Percentiles rank a stretch among this genome's conserved stretches.
These are phyloP conservation scores for Passer montanus DNA, from an alignment of 2,113 vertebrate species.

Conservation along the genomic window DNA sequence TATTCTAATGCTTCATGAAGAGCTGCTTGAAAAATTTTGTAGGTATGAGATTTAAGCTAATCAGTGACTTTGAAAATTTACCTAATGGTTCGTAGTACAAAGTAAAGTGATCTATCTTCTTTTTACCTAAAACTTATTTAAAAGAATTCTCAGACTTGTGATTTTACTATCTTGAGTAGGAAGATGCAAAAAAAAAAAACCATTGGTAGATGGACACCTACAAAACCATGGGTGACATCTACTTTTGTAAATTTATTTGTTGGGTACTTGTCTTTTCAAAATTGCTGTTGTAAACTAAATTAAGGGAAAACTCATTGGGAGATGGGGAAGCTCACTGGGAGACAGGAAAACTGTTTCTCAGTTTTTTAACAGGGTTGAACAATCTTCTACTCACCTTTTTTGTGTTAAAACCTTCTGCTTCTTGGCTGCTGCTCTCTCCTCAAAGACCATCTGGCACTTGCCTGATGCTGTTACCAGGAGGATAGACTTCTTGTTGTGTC, in stretches of 20 bases:
- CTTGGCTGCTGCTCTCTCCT: neutral
- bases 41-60: neutral
- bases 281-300: neutral
- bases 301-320: neutral
- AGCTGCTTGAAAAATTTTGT: neutral
- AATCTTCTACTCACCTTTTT: neutral
- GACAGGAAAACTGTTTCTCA: neutral
- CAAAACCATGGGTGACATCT: neutral
- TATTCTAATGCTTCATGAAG: neutral
- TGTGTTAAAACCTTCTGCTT: neutral
- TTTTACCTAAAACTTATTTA: neutral
- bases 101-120: neutral
- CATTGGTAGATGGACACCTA: neutral
- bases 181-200: neutral
- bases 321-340: neutral
- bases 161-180: neutral
- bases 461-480: neutral
- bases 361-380: neutral
- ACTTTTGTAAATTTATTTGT: neutral
- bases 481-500: neutral
- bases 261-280: neutral
- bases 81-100: neutral
- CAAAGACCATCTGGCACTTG: neutral
- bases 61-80: neutral
- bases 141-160: neutral